Conservation (phyloP, 1,140 invertebrate species). For the Cryptotermes secundus region DNA sequence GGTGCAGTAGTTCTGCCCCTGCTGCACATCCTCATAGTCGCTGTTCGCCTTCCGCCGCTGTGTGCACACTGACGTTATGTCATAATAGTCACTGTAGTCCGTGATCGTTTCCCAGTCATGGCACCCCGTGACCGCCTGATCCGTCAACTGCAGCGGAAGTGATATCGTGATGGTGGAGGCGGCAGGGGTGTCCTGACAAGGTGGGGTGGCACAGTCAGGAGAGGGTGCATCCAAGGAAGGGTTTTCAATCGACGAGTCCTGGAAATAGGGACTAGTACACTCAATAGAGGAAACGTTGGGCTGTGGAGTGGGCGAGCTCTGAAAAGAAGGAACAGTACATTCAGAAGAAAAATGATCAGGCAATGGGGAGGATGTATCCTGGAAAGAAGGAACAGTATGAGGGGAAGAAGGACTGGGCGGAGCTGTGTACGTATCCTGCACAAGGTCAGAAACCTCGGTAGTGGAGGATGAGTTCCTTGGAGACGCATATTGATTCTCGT, state of each 20-base stretch:
- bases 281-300: not conserved
- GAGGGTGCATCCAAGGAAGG: not conserved
- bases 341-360: not conserved
- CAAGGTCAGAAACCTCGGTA: not conserved
- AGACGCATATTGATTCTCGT: slow-evolving; percentile 25
- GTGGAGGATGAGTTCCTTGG: slow-evolving; percentile 29
- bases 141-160: not conserved
- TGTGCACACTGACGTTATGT: slow-evolving; percentile 21
- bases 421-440: no score
- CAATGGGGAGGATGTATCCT: not conserved
- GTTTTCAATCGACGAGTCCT: no score
- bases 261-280: not conserved
- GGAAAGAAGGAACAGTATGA: not conserved
- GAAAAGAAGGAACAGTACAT: not conserved
- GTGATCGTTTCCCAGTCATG: not conserved
- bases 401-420: not conserved
- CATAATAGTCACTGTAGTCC: not conserved
- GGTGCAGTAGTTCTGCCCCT: slow-evolving; percentile 42
- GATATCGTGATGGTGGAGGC: not conserved
- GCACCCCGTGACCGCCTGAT: not conserved
- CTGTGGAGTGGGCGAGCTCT: not conserved
- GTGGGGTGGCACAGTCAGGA: not conserved
- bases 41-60: slow-evolving; percentile 9
- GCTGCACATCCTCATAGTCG: slow-evolving; percentile 36
- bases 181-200: not conserved